A percentile compares a stretch with the other conserved stretches of the same genome.
phyloP scores from a whole-genome alignment of 92 coral and sea anemone genomes.

The Parazoanthus atlanticus region DNA sequence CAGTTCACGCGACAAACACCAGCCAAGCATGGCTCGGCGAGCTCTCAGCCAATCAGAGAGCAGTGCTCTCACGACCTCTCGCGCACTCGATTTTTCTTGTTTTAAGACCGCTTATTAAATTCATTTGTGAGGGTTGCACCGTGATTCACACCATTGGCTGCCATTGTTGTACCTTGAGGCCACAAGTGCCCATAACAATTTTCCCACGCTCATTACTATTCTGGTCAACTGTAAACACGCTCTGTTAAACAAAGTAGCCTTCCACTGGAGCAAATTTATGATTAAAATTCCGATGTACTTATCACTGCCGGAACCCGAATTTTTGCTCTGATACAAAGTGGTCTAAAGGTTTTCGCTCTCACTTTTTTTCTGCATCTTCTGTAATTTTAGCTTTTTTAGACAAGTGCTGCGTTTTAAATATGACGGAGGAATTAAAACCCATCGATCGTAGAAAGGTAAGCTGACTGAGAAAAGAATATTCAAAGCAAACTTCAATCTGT shows the following conservation, averaged over 20 bases:
- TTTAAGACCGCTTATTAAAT: conserved; percentile 49
- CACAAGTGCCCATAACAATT: conserved; percentile 31
- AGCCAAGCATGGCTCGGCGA: conserved; percentile 60
- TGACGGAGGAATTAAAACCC: conserved; percentile 55
- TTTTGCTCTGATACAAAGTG: neutral
- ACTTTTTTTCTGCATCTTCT: neutral
- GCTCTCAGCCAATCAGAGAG: conserved; percentile 49
- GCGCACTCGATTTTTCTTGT: conserved; percentile 44
- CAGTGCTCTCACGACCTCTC: conserved; percentile 59
- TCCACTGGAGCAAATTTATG: neutral
- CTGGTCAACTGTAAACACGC: conserved; percentile 57
- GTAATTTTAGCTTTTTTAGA: neutral
- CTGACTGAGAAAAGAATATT: neutral
- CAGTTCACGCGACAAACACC: conserved; percentile 59
- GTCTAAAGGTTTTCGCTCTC: neutral
- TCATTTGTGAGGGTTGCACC: conserved; percentile 30
- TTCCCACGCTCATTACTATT: conserved; percentile 74
- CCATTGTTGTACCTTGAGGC: conserved; percentile 37
- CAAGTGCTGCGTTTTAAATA: conserved; percentile 17
- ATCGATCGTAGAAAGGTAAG: conserved; percentile 58
- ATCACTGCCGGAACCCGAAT: neutral
- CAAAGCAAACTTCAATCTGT: neutral
- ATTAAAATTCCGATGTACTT: conserved; percentile 7
- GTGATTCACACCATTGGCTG: conserved; percentile 32
- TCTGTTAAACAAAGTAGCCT: conserved; percentile 37